Evolutionary conservation across 2,113 vertebrate genomes (phyloP).

Genomic region (Gopherus flavomarginatus): DNA sequence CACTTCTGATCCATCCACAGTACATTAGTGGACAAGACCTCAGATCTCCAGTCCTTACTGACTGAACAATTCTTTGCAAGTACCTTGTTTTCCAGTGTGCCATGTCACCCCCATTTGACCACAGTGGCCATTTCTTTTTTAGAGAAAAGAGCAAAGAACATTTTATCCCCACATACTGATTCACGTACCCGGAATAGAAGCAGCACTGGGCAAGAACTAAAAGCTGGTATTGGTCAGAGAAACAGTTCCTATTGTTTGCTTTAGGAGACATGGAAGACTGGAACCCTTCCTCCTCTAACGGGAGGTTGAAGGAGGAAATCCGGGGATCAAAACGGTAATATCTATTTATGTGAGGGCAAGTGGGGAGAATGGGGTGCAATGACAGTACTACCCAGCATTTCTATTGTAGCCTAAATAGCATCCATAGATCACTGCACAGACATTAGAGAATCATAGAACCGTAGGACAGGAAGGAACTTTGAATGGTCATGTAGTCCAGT

Average conservation of each 20-base stretch:
- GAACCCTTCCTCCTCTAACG: not conserved
- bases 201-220: not conserved
- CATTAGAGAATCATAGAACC: not conserved
- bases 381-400: not conserved
- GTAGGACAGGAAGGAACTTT: too few relatives aligned
- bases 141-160: not conserved
- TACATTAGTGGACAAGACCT: not conserved
- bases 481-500: too few relatives aligned
- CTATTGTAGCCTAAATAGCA: not conserved
- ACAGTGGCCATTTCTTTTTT: not conserved
- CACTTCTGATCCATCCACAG: not conserved
- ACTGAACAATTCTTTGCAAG: not conserved
- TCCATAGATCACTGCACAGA: not conserved
- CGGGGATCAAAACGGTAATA: not conserved
- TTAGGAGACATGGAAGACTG: not conserved
- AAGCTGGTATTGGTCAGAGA: not conserved
- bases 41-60: not conserved
- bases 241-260: not conserved
- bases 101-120: not conserved
- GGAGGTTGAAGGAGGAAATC: not conserved
- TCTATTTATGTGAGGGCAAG: not conserved
- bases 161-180: not conserved
- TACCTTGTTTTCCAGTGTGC: not conserved
- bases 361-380: not conserved
- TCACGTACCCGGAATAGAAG: not conserved